Conservation (phyloP, 2,113 vertebrate genomes). For the Tychaedon coryphoeus region DNA sequence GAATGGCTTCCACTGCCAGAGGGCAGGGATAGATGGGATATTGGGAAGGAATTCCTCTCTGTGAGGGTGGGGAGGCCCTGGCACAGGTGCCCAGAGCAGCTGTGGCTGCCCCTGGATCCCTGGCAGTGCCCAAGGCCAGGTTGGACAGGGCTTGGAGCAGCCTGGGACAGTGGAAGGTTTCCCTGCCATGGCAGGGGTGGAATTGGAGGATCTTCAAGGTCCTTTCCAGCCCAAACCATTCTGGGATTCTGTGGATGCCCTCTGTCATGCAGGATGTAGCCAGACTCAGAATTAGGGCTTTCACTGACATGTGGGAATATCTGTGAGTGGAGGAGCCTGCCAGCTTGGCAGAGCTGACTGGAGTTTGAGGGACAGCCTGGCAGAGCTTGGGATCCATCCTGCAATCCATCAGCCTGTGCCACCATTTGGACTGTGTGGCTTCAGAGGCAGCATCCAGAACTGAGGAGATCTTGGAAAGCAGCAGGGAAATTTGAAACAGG, state of each 20-base stretch:
- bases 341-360: background rate
- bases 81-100: background rate
- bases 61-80: rapidly evolving
- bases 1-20: background rate
- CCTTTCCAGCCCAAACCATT: background rate
- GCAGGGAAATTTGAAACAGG: background rate
- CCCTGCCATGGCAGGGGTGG: background rate
- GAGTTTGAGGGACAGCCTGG: background rate
- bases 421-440: background rate
- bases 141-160: rapidly evolving
- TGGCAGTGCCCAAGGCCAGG: background rate
- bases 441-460: background rate
- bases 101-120: background rate
- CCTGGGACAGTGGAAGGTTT: background rate
- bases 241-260: background rate
- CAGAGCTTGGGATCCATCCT: background rate
- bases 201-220: background rate
- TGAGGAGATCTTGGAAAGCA: background rate
- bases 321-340: background rate
- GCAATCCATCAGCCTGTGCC: background rate
- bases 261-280: background rate
- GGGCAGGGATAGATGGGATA: background rate
- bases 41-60: rapidly evolving
- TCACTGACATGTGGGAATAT: background rate
- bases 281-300: background rate